Conservation (phyloP, 2,797 vertebrate species). For the Sparidentex hasta region DNA sequence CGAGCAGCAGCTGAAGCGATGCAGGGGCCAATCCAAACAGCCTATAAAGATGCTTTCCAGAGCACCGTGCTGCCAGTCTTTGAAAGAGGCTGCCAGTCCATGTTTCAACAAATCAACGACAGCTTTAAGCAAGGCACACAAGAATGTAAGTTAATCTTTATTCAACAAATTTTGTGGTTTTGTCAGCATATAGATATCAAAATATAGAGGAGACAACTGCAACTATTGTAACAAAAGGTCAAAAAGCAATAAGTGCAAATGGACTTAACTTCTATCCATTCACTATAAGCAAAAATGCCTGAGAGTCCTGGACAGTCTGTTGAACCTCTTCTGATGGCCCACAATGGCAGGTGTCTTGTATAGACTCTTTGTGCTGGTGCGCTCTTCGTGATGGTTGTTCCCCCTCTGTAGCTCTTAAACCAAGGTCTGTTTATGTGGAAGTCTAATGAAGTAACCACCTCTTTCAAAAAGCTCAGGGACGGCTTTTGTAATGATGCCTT, state of each 20-base stretch:
- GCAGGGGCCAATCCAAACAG: constrained; percentile 94
- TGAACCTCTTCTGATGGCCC: background rate
- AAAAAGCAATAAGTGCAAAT: background rate
- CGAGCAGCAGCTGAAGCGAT: constrained; percentile 94
- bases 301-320: background rate
- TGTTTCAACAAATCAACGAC: constrained; percentile 99
- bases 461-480: constrained; percentile 41
- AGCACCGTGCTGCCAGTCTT: constrained; percentile 94
- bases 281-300: background rate
- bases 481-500: constrained; percentile 45
- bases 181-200: background rate
- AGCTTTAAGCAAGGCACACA: constrained; percentile 98
- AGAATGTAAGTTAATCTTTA: constrained; percentile 89
- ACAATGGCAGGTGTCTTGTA: background rate
- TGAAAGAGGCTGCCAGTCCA: constrained; percentile 97
- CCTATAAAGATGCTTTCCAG: constrained; percentile 96
- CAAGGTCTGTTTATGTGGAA: constrained; percentile 29
- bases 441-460: constrained; percentile 39
- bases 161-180: background rate
- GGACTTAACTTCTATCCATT: background rate
- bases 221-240: background rate
- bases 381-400: constrained; percentile 1
- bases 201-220: background rate
- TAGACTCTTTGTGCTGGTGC: background rate
- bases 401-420: constrained; percentile 11